These are phyloP conservation scores for Venturia canescens DNA, from an alignment of 1,140 invertebrate species.

Conservation along the genomic window DNA sequence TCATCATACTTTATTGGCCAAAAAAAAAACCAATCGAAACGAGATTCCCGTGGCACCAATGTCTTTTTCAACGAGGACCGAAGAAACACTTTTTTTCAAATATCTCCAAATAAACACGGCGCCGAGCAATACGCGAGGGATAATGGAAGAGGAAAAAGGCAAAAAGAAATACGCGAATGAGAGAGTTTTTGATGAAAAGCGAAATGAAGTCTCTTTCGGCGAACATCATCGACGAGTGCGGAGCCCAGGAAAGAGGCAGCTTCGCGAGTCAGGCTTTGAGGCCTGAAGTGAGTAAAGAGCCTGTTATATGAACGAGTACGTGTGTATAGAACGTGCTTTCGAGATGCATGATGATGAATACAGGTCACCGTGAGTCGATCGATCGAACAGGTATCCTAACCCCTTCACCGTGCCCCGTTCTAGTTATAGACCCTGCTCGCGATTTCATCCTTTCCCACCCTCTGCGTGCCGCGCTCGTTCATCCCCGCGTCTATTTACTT, in stretches of 20 bases:
- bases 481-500: no score
- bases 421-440: constrained; percentile 6
- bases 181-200: background rate
- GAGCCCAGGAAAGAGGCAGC: background rate
- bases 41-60: no score
- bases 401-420: constrained; percentile 7
- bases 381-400: constrained; percentile 33
- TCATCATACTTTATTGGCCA: no score
- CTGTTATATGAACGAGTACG: background rate
- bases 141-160: no score
- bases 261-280: background rate
- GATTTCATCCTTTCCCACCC: constrained; percentile 4
- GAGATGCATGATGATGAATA: constrained; percentile 38
- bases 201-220: background rate
- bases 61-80: no score
- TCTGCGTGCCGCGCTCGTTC: background rate
- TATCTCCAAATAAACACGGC: no score
- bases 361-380: constrained; percentile 48
- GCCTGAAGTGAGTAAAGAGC: background rate
- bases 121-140: no score
- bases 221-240: background rate
- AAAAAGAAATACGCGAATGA: background rate
- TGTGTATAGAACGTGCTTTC: background rate
- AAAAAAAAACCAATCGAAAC: no score
- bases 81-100: no score